phyloP scores from a whole-genome alignment of 2,888 invertebrate genomes.

The Teinopalpus imperialis region DNA sequence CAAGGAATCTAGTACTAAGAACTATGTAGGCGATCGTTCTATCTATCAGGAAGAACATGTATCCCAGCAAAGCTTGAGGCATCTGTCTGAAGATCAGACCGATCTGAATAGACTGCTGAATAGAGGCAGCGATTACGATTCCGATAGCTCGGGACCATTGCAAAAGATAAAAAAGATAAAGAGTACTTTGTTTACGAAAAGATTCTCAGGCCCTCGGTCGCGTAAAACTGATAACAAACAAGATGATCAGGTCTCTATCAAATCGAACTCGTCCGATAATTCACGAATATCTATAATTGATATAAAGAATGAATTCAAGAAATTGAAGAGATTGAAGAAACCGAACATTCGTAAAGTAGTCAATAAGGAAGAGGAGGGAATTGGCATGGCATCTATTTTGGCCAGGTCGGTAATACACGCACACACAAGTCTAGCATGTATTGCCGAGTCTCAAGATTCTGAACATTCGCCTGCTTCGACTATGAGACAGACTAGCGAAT shows the following conservation, averaged over 20 bases:
- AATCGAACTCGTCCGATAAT: constrained; percentile 74
- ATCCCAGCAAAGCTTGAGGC: constrained; percentile 59
- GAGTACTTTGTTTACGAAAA: constrained; percentile 82
- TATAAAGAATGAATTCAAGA: constrained; percentile 67
- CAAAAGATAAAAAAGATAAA: constrained; percentile 84
- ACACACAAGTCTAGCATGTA: constrained; percentile 81
- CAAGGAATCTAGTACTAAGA: constrained; percentile 55
- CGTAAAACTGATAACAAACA: constrained; percentile 77
- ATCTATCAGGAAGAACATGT: constrained; percentile 65
- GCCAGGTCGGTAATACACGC: constrained; percentile 84
- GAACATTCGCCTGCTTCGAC: constrained; percentile 68
- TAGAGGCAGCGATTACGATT: constrained; percentile 75
- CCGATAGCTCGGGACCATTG: constrained; percentile 71
- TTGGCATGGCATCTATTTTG: constrained; percentile 85
- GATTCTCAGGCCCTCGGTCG: constrained; percentile 82
- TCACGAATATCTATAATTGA: constrained; percentile 70
- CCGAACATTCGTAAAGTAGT: constrained; percentile 58
- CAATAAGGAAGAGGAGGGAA: constrained; percentile 71
- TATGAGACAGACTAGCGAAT: constrained; percentile 64
- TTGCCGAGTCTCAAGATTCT: constrained; percentile 79
- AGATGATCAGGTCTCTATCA: constrained; percentile 77
- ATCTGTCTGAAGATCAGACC: constrained; percentile 67
- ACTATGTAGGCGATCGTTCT: constrained; percentile 57
- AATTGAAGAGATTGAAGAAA: constrained; percentile 66
- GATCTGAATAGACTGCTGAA: constrained; percentile 72